Evolutionary conservation across 2,797 vertebrate species (phyloP), one percentile per base, ranked within the genome.

Genomic region (Steatocranus sp.): DNA sequence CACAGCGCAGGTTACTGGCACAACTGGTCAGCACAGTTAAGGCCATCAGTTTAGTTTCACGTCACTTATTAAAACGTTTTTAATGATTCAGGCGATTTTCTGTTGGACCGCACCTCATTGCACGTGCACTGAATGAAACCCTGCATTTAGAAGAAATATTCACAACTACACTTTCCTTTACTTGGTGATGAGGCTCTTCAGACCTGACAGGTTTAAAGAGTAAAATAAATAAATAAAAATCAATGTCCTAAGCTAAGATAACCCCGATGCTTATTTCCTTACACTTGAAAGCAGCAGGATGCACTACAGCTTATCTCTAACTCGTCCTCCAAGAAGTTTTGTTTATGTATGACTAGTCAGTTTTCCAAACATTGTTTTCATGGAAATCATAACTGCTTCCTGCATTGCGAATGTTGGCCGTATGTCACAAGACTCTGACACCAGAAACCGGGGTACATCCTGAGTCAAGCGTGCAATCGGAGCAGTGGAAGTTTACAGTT

Each of bases 311-410:
- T 73, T 73, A 73, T 49, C 43, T 73, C 43, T 12, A n/a, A 73
- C 25, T 73, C 7, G 25, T 73, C 43, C 43, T 73, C 43, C 25
- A 49, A 73, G 43, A 49, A 1, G 3, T 49, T n/a, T 5, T 49
- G 68, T 73, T 73, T 73, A 73, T n/a, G 32, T 0, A 73, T 48
- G 43, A 49, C 68, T 49, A 48, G 77, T 14, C 2, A 6, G 43
- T 32, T 73, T 73, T 73, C 68, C 68, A 73, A 73, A 73, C 41
- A 73, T 18, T 49, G 68, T 48, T 48, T 49, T 73, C 43, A 73
- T 48, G 68, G 43, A 73, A 73, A 73, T n/a, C 25, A 48, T 48
- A 73, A 73, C 43, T 49, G 43, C 41, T 73, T 73, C 66, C 41
- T 73, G 43, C 17, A 49, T 73, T 49, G 41, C 3, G 6, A 48